Evolutionary conservation across 2,113 vertebrate species (phyloP).

Genomic region (Brienomyrus longianalis): DNA sequence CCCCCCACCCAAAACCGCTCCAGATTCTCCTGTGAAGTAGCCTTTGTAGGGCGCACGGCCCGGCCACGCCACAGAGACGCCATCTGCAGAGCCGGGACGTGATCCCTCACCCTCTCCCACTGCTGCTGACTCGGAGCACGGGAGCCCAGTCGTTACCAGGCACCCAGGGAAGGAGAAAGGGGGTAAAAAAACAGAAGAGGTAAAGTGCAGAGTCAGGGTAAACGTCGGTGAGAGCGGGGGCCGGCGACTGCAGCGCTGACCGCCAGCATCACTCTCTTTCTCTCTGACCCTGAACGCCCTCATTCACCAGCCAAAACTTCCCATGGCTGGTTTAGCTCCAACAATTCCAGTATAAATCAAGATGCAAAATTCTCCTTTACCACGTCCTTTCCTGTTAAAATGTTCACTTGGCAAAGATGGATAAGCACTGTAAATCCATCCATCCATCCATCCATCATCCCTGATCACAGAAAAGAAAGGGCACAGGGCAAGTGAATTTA

Average conservation of each 20-base stretch:
- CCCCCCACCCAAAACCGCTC: background rate
- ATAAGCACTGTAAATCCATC: background rate
- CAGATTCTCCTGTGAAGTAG: background rate
- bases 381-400: background rate
- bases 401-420: background rate
- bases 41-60: background rate
- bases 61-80: background rate
- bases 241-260: background rate
- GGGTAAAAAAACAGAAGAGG: background rate
- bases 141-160: slow-evolving; percentile 18
- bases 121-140: background rate
- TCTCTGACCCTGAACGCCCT: background rate
- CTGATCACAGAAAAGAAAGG: background rate
- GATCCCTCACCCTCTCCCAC: background rate
- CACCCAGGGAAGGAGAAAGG: background rate
- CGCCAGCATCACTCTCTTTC: no score
- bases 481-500: background rate
- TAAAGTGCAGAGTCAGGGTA: background rate
- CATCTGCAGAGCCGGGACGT: slow-evolving; percentile 15
- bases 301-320: background rate
- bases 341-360: background rate
- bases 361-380: background rate
- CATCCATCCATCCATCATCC: background rate
- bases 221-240: background rate
- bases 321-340: background rate